A percentile compares a stretch with the other conserved stretches of the same genome.
phyloP scores from a whole-genome alignment of 2,797 vertebrate genomes.

The Simalia tracyae region DNA sequence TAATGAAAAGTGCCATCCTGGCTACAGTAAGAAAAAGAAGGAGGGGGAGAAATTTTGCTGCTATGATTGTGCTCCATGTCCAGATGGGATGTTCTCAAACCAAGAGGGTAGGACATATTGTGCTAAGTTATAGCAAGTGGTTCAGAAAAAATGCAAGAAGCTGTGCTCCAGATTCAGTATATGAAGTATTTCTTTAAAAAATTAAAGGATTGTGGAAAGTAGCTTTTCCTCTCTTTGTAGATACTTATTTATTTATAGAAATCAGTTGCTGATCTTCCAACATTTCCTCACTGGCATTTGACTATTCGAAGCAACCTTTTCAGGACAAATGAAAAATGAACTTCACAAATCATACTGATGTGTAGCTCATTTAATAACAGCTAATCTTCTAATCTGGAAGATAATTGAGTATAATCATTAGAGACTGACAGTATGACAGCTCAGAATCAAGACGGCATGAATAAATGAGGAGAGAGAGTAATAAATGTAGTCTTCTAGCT shows the following conservation, averaged over 20 bases:
- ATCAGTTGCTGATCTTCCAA: background rate
- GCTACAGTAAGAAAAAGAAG: conserved; percentile 2
- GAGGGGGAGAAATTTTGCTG: background rate
- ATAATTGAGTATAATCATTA: background rate
- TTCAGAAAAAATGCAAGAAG: background rate
- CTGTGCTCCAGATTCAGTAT: background rate
- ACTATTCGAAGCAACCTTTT: background rate
- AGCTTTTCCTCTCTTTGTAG: background rate
- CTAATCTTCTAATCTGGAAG: background rate
- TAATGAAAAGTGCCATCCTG: background rate
- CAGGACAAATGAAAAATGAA: background rate
- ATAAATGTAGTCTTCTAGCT: background rate
- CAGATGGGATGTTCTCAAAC: background rate
- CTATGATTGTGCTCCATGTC: background rate
- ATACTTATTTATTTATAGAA: background rate
- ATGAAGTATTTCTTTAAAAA: background rate
- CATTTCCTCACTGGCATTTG: background rate
- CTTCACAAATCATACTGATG: background rate
- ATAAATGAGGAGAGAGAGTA: background rate
- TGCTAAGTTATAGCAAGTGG: background rate
- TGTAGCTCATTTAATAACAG: background rate
- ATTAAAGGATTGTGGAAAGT: background rate
- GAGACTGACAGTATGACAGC: background rate
- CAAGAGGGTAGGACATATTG: background rate
- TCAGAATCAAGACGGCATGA: background rate